Conservation (phyloP, 2,888 invertebrate genomes). For the Pollenia griseotomentosa region DNA sequence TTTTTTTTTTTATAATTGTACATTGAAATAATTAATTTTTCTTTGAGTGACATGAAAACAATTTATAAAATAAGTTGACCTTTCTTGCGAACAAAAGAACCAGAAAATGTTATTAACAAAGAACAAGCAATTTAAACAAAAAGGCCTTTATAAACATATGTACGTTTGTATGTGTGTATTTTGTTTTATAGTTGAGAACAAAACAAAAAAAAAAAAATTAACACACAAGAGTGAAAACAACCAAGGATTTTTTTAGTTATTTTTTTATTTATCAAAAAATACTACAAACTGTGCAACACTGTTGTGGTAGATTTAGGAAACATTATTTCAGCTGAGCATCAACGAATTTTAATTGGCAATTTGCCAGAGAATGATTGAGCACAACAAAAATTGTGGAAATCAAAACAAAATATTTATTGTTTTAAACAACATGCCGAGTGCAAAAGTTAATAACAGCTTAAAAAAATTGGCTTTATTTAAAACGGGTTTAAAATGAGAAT, state of each 20-base stretch:
- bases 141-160: background rate
- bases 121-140: conserved; percentile 9
- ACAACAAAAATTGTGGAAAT: background rate
- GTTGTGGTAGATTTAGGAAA: conserved; percentile 15
- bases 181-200: background rate
- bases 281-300: background rate
- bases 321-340: background rate
- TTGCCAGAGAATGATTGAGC: background rate
- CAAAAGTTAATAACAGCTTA: background rate
- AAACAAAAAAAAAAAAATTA: background rate
- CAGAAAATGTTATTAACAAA: conserved; percentile 30
- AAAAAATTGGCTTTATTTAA: background rate
- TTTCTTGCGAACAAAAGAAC: conserved; percentile 5
- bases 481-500: background rate
- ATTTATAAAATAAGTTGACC: background rate
- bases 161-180: background rate
- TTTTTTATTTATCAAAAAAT: conserved; percentile 15
- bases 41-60: background rate
- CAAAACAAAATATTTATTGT: background rate
- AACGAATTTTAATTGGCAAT: conserved; percentile 32
- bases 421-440: background rate
- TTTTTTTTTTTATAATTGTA: background rate
- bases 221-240: background rate
- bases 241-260: conserved; percentile 14
- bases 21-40: background rate